Evolutionary conservation across 2,113 vertebrate genomes (phyloP).

Genomic region (Mionectes macconnelli): DNA sequence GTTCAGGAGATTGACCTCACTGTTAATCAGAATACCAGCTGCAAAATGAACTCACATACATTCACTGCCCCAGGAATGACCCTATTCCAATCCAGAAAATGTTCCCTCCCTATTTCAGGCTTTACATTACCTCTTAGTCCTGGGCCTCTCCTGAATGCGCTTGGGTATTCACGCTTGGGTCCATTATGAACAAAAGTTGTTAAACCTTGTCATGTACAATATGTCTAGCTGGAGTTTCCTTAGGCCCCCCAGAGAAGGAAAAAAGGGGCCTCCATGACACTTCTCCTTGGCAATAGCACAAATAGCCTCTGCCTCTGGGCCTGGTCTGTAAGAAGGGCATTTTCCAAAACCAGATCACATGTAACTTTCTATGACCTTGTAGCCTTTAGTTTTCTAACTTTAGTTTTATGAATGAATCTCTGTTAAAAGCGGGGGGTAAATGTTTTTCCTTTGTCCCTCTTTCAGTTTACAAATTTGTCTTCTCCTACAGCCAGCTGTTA

Average conservation of each 20-base stretch:
- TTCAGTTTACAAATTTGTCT: slow-evolving; percentile 73
- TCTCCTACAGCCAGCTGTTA: slow-evolving; percentile 68
- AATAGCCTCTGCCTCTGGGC: slow-evolving; percentile 29
- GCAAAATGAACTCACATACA: slow-evolving; percentile 27
- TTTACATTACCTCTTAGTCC: slow-evolving; percentile 26
- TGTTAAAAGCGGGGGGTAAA: slow-evolving; percentile 67
- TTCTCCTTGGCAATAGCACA: slow-evolving; percentile 33
- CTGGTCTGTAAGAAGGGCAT: slow-evolving; percentile 20
- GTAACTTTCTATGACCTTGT: slow-evolving; percentile 67
- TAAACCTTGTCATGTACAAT: slow-evolving; percentile 55
- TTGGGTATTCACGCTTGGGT: slow-evolving; percentile 12
- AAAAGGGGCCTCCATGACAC: slow-evolving; percentile 23
- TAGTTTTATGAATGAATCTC: slow-evolving; percentile 67
- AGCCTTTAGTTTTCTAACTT: neutral
- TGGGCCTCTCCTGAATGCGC: slow-evolving; percentile 48
- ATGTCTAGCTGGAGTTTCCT: slow-evolving; percentile 44
- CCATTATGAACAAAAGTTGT: slow-evolving; percentile 47
- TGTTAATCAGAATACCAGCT: slow-evolving; percentile 60
- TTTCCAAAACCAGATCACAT: slow-evolving; percentile 51
- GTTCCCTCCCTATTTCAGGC: slow-evolving; percentile 33
- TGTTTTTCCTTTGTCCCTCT: slow-evolving; percentile 66
- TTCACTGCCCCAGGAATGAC: slow-evolving; percentile 60
- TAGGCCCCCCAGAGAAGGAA: slow-evolving; percentile 22
- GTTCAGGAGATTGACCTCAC: slow-evolving; percentile 15
- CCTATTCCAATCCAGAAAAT: slow-evolving; percentile 50